phyloP scores from a whole-genome alignment of 1,140 invertebrate species.

The Mercenaria mercenaria region DNA sequence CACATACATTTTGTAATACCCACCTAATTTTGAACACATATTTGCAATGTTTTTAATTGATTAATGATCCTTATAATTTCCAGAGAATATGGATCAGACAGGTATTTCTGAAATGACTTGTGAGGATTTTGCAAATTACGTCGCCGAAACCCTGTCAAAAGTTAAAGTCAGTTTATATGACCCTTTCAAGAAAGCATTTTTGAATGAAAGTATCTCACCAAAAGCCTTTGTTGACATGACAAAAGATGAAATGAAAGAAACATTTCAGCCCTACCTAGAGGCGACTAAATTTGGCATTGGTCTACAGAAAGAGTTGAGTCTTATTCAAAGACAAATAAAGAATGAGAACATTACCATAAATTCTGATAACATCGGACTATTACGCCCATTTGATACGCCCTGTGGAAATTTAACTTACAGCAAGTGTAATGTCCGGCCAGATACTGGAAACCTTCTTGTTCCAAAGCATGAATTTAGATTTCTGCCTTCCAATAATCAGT shows the following conservation, averaged over 20 bases:
- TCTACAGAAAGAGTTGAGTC: background rate
- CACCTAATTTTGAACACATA: no score
- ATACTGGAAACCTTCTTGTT: background rate
- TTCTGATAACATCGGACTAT: background rate
- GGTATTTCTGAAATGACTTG: background rate
- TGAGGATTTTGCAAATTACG: background rate
- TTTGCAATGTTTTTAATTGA: no score
- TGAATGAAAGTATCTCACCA: background rate
- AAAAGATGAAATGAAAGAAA: background rate
- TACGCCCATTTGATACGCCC: background rate
- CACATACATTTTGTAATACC: no score
- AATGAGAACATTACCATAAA: background rate
- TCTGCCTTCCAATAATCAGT: background rate
- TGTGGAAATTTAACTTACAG: background rate
- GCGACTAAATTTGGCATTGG: constrained; percentile 22
- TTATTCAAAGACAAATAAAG: constrained; percentile 15
- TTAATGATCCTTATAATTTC: background rate
- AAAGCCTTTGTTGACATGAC: constrained; percentile 2
- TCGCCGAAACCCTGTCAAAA: background rate
- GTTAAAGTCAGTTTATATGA: background rate
- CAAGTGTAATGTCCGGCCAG: background rate
- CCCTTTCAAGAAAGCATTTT: background rate
- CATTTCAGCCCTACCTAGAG: background rate
- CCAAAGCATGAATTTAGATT: constrained; percentile 17
- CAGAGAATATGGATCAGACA: background rate